phyloP scores from a whole-genome alignment of 2,113 vertebrate species.

The Prinia subflava region DNA sequence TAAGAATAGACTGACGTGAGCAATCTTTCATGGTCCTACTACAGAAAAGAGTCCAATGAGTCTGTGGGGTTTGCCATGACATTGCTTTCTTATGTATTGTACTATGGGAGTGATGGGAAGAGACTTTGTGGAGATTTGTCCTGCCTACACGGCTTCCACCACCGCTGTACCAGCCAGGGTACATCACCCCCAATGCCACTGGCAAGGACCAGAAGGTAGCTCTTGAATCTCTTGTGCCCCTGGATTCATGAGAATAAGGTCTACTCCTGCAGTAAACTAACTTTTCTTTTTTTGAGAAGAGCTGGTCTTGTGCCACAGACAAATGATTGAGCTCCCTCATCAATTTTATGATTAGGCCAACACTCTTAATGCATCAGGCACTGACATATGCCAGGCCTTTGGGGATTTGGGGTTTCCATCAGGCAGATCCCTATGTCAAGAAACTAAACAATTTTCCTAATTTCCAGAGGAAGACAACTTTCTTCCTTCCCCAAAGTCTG shows the following conservation, averaged over 20 bases:
- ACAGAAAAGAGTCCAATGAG: constrained; percentile 70
- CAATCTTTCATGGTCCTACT: background rate
- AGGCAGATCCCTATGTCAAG: background rate
- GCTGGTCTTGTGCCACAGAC: background rate
- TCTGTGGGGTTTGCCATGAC: constrained; percentile 72
- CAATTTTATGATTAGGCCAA: background rate
- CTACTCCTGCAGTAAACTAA: background rate
- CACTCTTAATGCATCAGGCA: background rate
- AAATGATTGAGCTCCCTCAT: background rate
- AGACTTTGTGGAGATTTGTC: constrained; percentile 78
- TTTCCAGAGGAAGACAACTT: background rate
- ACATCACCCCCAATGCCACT: background rate
- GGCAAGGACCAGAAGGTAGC: background rate
- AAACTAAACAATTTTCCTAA: background rate
- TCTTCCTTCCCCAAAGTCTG: background rate
- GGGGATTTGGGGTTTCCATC: background rate
- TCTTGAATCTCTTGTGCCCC: background rate
- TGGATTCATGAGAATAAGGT: background rate
- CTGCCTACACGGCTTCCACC: constrained; percentile 74
- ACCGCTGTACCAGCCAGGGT: constrained; percentile 41
- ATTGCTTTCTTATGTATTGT: constrained; percentile 75
- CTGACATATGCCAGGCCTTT: background rate
- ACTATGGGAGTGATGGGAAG: constrained; percentile 70
- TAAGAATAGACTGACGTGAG: background rate
- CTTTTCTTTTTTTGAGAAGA: background rate